A percentile compares a stretch with the other conserved stretches of the same genome.
Evolutionary conservation across 2,888 invertebrate species (phyloP).

Genomic region (Torymus texanus): DNA sequence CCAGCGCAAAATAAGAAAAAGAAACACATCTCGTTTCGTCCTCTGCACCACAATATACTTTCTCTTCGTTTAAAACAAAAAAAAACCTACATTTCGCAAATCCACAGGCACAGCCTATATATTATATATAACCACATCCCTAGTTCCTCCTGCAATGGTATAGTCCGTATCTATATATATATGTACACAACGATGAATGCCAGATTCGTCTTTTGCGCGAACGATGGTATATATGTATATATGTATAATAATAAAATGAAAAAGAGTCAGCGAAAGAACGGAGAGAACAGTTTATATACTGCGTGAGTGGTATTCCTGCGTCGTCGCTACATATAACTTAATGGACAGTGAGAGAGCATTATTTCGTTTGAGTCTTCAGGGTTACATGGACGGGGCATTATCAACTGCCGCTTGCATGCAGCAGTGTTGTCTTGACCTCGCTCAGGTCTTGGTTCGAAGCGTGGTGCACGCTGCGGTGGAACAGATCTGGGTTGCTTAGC

Average conservation of each 20-base stretch:
- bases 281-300: too few relatives aligned
- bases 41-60: too few relatives aligned
- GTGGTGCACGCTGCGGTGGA: slow-evolving; percentile 68
- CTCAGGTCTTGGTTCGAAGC: slow-evolving; percentile 69
- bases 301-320: not conserved
- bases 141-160: slow-evolving; percentile 7
- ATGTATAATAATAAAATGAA: not conserved
- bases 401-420: slow-evolving; percentile 70
- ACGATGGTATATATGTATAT: not conserved
- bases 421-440: slow-evolving; percentile 70
- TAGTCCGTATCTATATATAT: not conserved
- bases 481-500: slow-evolving; percentile 64
- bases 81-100: too few relatives aligned
- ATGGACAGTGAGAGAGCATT: slow-evolving; percentile 33
- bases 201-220: slow-evolving; percentile 12
- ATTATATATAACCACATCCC: not conserved
- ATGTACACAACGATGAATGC: slow-evolving; percentile 25
- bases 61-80: too few relatives aligned
- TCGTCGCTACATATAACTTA: slow-evolving; percentile 8
- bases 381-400: slow-evolving; percentile 13
- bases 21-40: too few relatives aligned
- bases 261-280: slow-evolving; percentile 14
- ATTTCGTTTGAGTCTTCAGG: not conserved
- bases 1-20: too few relatives aligned
- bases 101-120: too few relatives aligned